Evolutionary conservation across 2,113 vertebrate genomes (phyloP).

Genomic region (Thunnus maccoyii): DNA sequence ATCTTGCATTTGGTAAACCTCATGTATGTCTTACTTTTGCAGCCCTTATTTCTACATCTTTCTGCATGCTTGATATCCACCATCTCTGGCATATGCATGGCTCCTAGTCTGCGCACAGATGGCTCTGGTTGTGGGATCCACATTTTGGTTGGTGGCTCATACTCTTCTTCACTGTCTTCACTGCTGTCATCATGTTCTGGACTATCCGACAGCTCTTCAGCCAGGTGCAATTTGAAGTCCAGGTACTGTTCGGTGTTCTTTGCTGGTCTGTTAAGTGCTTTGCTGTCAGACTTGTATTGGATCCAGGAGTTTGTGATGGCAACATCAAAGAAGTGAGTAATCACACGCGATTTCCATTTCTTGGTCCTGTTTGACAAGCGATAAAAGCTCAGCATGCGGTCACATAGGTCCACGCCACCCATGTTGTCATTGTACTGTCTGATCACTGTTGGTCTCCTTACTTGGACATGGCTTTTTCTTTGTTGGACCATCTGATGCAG

Average conservation of each 20-base stretch:
- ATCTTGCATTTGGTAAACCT: constrained; percentile 15
- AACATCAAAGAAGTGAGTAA: constrained; percentile 20
- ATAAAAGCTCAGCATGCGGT: constrained; percentile 35
- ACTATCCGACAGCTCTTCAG: constrained; percentile 51
- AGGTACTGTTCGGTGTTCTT: constrained; percentile 42
- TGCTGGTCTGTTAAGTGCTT: background rate
- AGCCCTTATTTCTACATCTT: constrained; percentile 50
- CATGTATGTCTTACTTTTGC: constrained; percentile 35
- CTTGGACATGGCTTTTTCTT: background rate
- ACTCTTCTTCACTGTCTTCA: constrained; percentile 45
- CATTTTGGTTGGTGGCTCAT: constrained; percentile 52
- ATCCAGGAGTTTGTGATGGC: constrained; percentile 38
- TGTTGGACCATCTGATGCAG: constrained; percentile 12
- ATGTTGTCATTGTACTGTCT: constrained; percentile 4
- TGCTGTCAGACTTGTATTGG: constrained; percentile 27
- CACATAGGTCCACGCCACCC: background rate
- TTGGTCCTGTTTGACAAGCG: constrained; percentile 24
- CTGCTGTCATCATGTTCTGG: constrained; percentile 11
- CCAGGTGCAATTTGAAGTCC: constrained; percentile 49
- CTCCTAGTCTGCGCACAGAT: constrained; percentile 33
- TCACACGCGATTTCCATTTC: constrained; percentile 1
- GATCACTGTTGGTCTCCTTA: background rate
- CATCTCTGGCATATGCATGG: constrained; percentile 38
- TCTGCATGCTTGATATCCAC: constrained; percentile 40
- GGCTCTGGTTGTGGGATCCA: constrained; percentile 53